These are phyloP conservation scores for Drosophila mimetica DNA, from an alignment of 2,888 invertebrate genomes.

Conservation along the genomic window DNA sequence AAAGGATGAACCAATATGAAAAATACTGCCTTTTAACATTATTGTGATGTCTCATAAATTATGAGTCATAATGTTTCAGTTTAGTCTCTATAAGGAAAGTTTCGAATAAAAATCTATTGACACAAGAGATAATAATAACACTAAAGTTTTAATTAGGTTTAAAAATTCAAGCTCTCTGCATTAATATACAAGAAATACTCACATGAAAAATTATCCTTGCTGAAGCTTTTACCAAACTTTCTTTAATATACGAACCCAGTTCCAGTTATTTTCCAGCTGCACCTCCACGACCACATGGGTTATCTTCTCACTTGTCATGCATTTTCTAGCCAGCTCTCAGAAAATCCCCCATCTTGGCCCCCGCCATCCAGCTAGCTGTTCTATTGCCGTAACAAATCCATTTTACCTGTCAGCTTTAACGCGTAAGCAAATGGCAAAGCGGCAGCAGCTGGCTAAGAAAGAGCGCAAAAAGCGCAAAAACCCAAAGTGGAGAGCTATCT, in stretches of 20 bases:
- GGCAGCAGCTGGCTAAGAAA: slow-evolving; percentile 45
- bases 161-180: not conserved
- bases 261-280: slow-evolving; percentile 1
- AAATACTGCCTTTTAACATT: no score
- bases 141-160: no score
- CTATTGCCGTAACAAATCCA: slow-evolving; percentile 74
- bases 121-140: no score
- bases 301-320: slow-evolving; percentile 34
- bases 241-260: not conserved
- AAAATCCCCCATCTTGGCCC: not conserved
- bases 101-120: no score
- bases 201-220: not conserved
- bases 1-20: no score
- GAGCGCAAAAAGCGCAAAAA: slow-evolving; percentile 19
- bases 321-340: not conserved
- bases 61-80: no score
- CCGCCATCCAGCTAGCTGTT: slow-evolving; percentile 43
- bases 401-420: slow-evolving; percentile 77
- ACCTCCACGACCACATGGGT: slow-evolving; percentile 24
- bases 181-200: no score
- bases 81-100: no score
- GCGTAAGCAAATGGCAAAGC: slow-evolving; percentile 75
- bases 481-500: slow-evolving; percentile 9
- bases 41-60: no score
- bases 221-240: not conserved